Percentiles rank a stretch among this genome's conserved stretches.
Evolutionary conservation across 2,113 vertebrate species (phyloP).

Genomic region (Nibea albiflora): DNA sequence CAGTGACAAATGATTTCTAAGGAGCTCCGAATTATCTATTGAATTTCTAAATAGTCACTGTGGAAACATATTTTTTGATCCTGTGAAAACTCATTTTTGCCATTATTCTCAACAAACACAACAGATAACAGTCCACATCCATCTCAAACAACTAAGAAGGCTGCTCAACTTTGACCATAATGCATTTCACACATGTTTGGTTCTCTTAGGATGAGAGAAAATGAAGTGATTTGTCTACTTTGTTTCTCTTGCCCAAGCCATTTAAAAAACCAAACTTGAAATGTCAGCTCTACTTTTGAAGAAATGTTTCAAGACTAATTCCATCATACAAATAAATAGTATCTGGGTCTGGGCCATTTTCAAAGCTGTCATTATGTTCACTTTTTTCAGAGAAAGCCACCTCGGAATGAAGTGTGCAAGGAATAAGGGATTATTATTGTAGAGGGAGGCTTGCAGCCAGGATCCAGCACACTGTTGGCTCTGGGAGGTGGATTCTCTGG

Average conservation of each 20-base stretch:
- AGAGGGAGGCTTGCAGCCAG: slow-evolving; percentile 26
- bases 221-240: slow-evolving; percentile 13
- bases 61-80: slow-evolving; percentile 10
- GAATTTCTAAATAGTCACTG: slow-evolving; percentile 38
- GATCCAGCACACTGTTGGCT: slow-evolving; percentile 43
- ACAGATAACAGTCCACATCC: slow-evolving; percentile 22
- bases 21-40: slow-evolving; percentile 49
- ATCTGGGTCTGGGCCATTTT: slow-evolving; percentile 32
- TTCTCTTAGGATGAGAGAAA: slow-evolving; percentile 17
- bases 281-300: slow-evolving; percentile 33
- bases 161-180: slow-evolving; percentile 34
- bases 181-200: slow-evolving; percentile 26
- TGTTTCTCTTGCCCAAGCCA: slow-evolving; percentile 24
- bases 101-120: slow-evolving; percentile 28
- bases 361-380: slow-evolving; percentile 14
- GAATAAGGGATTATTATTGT: slow-evolving; percentile 19
- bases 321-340: slow-evolving; percentile 19
- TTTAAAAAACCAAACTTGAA: slow-evolving; percentile 20
- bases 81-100: background rate
- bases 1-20: slow-evolving; percentile 48
- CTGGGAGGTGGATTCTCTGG: slow-evolving; percentile 39
- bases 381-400: slow-evolving; percentile 13
- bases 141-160: background rate
- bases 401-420: slow-evolving; percentile 42
- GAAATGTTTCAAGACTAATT: slow-evolving; percentile 22